These are phyloP conservation scores for Hyles vespertilio DNA, from an alignment of 1,140 invertebrate genomes.

Conservation along the genomic window DNA sequence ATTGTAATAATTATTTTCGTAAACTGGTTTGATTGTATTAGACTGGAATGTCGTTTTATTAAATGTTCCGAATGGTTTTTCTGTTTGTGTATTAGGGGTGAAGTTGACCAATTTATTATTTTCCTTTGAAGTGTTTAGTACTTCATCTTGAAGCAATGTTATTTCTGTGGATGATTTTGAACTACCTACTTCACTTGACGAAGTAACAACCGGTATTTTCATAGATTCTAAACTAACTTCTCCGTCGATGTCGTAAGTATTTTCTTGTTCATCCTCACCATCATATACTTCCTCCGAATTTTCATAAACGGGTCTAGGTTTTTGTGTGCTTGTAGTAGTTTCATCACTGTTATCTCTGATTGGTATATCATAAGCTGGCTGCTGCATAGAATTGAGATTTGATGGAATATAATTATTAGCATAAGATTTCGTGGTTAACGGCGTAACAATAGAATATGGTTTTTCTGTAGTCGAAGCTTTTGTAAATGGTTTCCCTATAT, in stretches of 20 bases:
- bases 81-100: slow-evolving; percentile 68
- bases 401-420: slow-evolving; percentile 56
- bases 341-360: slow-evolving; percentile 59
- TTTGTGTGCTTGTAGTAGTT: slow-evolving; percentile 38
- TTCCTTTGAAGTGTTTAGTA: slow-evolving; percentile 20
- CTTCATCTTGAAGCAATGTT: slow-evolving; percentile 35
- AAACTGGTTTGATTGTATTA: slow-evolving; percentile 55
- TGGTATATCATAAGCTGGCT: slow-evolving; percentile 69
- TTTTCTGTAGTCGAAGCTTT: slow-evolving; percentile 39
- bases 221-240: slow-evolving; percentile 69
- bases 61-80: slow-evolving; percentile 61
- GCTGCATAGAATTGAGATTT: slow-evolving; percentile 44
- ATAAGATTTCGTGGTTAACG: slow-evolving; percentile 43
- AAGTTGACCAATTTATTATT: slow-evolving; percentile 28
- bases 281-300: slow-evolving; percentile 67
- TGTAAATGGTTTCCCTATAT: slow-evolving; percentile 55
- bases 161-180: slow-evolving; percentile 33
- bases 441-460: slow-evolving; percentile 16
- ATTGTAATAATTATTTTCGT: slow-evolving; percentile 36
- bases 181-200: slow-evolving; percentile 34
- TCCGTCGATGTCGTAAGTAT: slow-evolving; percentile 44
- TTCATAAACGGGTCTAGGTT: slow-evolving; percentile 57
- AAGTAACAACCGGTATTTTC: slow-evolving; percentile 62
- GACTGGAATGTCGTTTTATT: slow-evolving; percentile 50
- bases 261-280: slow-evolving; percentile 50